Evolutionary conservation across 2,888 invertebrate species (phyloP).

Genomic region (Tetrapedia diversipes): DNA sequence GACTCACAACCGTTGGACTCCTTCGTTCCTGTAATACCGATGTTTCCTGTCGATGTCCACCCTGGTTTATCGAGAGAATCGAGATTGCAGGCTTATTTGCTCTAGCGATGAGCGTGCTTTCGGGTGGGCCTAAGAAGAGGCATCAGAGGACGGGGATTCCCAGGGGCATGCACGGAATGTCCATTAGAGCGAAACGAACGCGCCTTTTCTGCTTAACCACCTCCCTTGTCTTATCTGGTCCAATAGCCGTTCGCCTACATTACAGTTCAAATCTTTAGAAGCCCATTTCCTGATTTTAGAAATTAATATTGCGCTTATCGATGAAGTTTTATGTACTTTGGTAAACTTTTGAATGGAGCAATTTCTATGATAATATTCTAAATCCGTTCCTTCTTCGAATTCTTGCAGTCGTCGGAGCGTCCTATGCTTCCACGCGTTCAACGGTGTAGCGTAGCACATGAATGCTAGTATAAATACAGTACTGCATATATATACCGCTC

Average conservation of each 20-base stretch:
- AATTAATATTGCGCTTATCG: no score
- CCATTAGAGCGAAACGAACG: constrained; percentile 64
- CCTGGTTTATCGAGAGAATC: constrained; percentile 49
- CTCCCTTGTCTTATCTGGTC: constrained; percentile 49
- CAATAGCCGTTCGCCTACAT: constrained; percentile 32
- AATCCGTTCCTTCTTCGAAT: no score
- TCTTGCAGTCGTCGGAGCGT: no score
- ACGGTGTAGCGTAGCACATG: no score
- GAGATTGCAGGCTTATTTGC: constrained; percentile 42
- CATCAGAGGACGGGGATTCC: constrained; percentile 9
- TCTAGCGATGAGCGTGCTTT: constrained; percentile 29
- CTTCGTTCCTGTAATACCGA: neutral
- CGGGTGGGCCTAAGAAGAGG: neutral
- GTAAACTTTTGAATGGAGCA: no score
- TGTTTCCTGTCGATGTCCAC: constrained; percentile 11
- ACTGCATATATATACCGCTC: no score
- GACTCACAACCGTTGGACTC: constrained; percentile 37
- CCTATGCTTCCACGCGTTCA: no score
- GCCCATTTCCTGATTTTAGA: no score
- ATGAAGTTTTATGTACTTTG: no score
- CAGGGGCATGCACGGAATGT: constrained; percentile 62
- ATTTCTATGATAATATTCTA: no score
- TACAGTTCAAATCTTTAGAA: no score
- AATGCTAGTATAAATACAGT: no score
- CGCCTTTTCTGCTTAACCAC: neutral